Percentiles rank a stretch among this genome's conserved stretches.
Conservation (phyloP, 2,888 invertebrate genomes). For the Belgica antarctica region DNA sequence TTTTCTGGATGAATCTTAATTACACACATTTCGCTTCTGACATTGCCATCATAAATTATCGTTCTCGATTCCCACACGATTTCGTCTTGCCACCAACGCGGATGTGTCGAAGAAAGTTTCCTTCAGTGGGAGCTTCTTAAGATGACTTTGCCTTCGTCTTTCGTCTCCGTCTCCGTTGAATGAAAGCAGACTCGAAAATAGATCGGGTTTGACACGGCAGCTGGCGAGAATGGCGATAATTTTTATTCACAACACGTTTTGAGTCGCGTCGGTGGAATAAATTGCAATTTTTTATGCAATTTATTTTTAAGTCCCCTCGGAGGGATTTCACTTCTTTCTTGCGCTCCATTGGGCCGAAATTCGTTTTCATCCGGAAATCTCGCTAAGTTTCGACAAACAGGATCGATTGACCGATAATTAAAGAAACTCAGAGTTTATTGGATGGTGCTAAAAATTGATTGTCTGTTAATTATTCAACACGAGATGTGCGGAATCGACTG, state of each 20-base stretch:
- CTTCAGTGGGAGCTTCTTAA: neutral
- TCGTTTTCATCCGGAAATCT: neutral
- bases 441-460: slow-evolving; percentile 3
- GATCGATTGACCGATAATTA: too few species aligned
- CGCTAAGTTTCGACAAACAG: too few species aligned
- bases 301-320: neutral
- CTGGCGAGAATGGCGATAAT: neutral
- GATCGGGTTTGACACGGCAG: slow-evolving; percentile 1
- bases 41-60: slow-evolving; percentile 18
- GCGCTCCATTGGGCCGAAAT: neutral
- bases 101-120: slow-evolving; percentile 25
- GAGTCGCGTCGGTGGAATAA: neutral
- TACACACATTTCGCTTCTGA: neutral
- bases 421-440: neutral
- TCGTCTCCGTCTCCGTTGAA: too few species aligned
- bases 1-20: slow-evolving; percentile 8
- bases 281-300: slow-evolving; percentile 8
- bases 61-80: slow-evolving; percentile 11
- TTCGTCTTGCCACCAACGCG: neutral
- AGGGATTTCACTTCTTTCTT: neutral
- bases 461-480: slow-evolving; percentile 8
- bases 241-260: neutral
- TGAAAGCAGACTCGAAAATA: neutral
- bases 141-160: too few species aligned
- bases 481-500: neutral